Evolutionary conservation across 1,140 invertebrate species (phyloP).

Genomic region (Polyergus mexicanus): DNA sequence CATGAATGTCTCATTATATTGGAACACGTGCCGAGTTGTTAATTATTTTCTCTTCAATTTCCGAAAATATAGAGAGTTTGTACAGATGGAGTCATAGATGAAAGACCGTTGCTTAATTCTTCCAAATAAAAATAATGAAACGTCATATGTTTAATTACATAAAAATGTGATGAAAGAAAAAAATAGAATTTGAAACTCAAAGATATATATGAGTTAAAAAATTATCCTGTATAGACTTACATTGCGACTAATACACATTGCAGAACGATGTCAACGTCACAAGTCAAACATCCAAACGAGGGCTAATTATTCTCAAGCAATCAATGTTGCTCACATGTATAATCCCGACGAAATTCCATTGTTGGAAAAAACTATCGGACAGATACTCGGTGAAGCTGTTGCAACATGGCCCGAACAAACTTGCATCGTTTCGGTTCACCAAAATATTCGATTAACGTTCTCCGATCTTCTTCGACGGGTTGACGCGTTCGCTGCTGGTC

Average conservation of each 20-base stretch:
- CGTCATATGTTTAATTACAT: no score
- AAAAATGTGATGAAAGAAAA: neutral
- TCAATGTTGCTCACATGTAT: constrained; percentile 75
- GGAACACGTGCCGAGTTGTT: neutral
- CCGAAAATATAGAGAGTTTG: neutral
- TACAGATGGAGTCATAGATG: neutral
- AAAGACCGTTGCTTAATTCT: no score
- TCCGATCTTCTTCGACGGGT: constrained; percentile 89
- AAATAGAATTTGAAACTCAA: neutral
- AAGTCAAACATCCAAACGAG: constrained; percentile 10
- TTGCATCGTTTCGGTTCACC: constrained; percentile 88
- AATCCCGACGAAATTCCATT: constrained; percentile 88
- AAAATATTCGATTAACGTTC: constrained; percentile 89
- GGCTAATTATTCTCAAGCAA: neutral
- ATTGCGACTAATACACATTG: constrained; percentile 8
- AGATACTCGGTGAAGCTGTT: constrained; percentile 87
- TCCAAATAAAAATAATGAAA: no score
- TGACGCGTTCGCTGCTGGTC: constrained; percentile 93
- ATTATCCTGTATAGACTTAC: neutral
- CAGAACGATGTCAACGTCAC: neutral
- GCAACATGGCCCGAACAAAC: constrained; percentile 87
- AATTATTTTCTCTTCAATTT: neutral
- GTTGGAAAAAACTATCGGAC: constrained; percentile 88
- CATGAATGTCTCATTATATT: neutral
- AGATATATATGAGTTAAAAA: neutral